These are phyloP conservation scores for Zaprionus taronus DNA, from an alignment of 1,140 invertebrate species.

Conservation along the genomic window DNA sequence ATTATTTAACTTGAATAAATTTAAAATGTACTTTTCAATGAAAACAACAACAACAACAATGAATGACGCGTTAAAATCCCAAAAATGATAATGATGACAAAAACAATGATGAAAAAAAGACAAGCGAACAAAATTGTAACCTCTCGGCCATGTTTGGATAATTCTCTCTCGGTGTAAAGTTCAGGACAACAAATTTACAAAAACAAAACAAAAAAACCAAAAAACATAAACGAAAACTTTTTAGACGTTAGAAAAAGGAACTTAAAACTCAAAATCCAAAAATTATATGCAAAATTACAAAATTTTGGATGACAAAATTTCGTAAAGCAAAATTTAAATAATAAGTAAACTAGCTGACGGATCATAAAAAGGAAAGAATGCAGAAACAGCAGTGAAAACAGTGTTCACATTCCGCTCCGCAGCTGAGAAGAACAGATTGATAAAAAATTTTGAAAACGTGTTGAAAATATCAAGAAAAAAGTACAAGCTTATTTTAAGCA, in stretches of 20 bases:
- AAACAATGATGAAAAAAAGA: constrained; percentile 63
- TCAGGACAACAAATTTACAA: constrained; percentile 83
- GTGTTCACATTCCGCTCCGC: constrained; percentile 25
- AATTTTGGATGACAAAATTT: constrained; percentile 81
- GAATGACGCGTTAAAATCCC: constrained; percentile 65
- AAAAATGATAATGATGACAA: constrained; percentile 54
- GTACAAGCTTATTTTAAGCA: constrained; percentile 90
- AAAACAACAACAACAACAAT: constrained; percentile 57
- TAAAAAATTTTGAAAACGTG: constrained; percentile 78
- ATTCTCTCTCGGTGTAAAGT: constrained; percentile 84
- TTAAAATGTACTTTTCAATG: constrained; percentile 74
- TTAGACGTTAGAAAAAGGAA: constrained; percentile 58
- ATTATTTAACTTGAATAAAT: constrained; percentile 51
- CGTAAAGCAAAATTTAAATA: constrained; percentile 71
- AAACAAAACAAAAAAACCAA: constrained; percentile 59
- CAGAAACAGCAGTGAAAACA: constrained; percentile 21
- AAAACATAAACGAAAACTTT: constrained; percentile 49
- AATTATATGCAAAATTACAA: constrained; percentile 78
- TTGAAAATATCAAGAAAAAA: constrained; percentile 88
- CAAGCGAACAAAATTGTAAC: constrained; percentile 75
- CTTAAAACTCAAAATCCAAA: constrained; percentile 74
- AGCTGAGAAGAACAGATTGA: constrained; percentile 60
- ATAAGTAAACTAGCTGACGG: constrained; percentile 56
- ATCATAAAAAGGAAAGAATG: constrained; percentile 28
- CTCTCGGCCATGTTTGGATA: constrained; percentile 85